Evolutionary conservation across 2,888 invertebrate genomes (phyloP).

Genomic region (Catonia carolina): DNA sequence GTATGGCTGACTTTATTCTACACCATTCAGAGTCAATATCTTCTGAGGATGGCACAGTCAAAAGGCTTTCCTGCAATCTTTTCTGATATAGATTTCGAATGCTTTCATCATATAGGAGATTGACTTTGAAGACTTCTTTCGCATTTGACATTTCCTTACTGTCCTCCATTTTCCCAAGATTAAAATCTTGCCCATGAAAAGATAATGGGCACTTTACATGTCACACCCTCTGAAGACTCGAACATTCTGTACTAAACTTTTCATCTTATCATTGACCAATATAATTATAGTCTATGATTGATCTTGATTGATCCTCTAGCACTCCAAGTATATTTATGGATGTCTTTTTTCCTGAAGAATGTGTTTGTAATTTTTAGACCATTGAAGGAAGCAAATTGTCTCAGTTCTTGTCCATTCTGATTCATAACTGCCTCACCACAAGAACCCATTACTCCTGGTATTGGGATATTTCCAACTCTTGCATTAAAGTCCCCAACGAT

Average conservation of each 20-base stretch:
- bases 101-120: neutral
- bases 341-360: too few relatives aligned
- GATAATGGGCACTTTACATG: neutral
- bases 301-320: slow-evolving; percentile 4
- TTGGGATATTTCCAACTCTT: too few relatives aligned
- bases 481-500: too few relatives aligned
- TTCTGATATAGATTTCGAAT: neutral
- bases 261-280: neutral
- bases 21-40: neutral
- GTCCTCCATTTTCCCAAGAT: neutral
- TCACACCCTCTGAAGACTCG: slow-evolving; percentile 9
- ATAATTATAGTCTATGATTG: too few relatives aligned
- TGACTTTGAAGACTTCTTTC: neutral
- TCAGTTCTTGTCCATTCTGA: slow-evolving; percentile 6
- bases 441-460: neutral
- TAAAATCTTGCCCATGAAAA: neutral
- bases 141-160: neutral
- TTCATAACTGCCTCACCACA: neutral
- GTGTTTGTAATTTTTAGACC: too few relatives aligned
- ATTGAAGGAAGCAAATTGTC: too few relatives aligned
- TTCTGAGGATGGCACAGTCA: neutral
- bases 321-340: slow-evolving; percentile 7
- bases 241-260: slow-evolving; percentile 1
- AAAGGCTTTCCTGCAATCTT: slow-evolving; percentile 1
- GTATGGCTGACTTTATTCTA: neutral